These are phyloP conservation scores for Pogonomyrmex barbatus DNA, from an alignment of 1,140 invertebrate species.

Conservation along the genomic window DNA sequence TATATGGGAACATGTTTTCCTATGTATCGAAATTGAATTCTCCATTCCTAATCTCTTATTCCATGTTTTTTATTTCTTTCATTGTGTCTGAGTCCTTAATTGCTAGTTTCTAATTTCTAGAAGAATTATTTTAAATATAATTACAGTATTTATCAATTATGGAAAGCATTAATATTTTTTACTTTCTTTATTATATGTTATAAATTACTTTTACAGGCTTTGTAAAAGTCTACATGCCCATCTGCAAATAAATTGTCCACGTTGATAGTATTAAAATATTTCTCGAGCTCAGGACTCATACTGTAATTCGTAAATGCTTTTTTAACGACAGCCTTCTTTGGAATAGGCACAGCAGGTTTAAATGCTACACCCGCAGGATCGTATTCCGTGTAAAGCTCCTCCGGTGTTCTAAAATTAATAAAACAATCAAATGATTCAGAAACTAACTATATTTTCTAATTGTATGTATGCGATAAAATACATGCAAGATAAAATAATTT, in stretches of 20 bases:
- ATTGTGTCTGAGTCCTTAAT: too few species aligned
- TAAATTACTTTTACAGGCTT: constrained; percentile 45
- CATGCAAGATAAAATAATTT: not conserved
- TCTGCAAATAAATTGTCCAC: constrained; percentile 47
- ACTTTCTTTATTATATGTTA: constrained; percentile 42
- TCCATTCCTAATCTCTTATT: not conserved
- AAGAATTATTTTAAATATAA: not conserved
- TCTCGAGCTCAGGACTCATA: constrained; percentile 65
- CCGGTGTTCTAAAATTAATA: constrained; percentile 78
- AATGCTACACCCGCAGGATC: constrained; percentile 82
- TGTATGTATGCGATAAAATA: not conserved
- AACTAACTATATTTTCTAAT: not conserved
- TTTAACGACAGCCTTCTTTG: constrained; percentile 68
- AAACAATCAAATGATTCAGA: not conserved
- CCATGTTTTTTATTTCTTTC: too few species aligned
- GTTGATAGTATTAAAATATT: constrained; percentile 65
- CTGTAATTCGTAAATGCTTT: constrained; percentile 43
- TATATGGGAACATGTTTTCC: too few species aligned
- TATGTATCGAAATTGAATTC: not conserved
- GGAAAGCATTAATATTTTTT: not conserved
- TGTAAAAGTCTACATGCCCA: constrained; percentile 69
- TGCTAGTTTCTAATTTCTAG: not conserved
- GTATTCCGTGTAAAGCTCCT: constrained; percentile 80
- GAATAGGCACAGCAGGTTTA: constrained; percentile 82
- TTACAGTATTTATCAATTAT: not conserved